These are phyloP conservation scores for Nephrocerus scutellatus DNA, from an alignment of 2,888 invertebrate species.

Conservation along the genomic window DNA sequence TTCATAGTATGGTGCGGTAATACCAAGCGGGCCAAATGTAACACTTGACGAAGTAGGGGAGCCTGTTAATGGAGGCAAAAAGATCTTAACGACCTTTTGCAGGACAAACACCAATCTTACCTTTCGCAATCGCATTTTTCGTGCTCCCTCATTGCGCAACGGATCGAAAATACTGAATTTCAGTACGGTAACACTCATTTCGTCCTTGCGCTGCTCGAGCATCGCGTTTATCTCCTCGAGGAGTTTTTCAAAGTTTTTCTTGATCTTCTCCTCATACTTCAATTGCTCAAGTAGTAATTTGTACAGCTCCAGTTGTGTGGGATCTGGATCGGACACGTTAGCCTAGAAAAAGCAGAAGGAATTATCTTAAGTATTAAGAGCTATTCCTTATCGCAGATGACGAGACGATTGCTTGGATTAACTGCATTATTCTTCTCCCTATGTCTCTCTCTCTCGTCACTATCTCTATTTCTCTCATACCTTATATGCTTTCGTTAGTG, in stretches of 20 bases:
- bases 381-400: too few relatives aligned
- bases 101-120: too few relatives aligned
- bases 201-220: slow-evolving; percentile 47
- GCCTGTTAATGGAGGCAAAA: too few relatives aligned
- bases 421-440: too few relatives aligned
- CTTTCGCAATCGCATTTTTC: slow-evolving; percentile 48
- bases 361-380: slow-evolving; percentile 2
- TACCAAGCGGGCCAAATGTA: too few relatives aligned
- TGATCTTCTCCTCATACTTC: slow-evolving; percentile 54
- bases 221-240: slow-evolving; percentile 46
- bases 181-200: slow-evolving; percentile 50
- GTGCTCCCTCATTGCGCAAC: slow-evolving; percentile 51
- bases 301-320: slow-evolving; percentile 59
- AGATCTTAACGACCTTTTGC: too few relatives aligned
- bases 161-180: slow-evolving; percentile 53
- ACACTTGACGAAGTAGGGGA: too few relatives aligned
- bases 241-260: slow-evolving; percentile 51
- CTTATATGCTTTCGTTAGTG: slow-evolving; percentile 59
- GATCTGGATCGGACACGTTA: slow-evolving; percentile 54
- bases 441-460: too few relatives aligned
- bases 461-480: too few relatives aligned
- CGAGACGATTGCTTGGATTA: too few relatives aligned
- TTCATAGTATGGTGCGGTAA: too few relatives aligned
- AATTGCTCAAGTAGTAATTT: slow-evolving; percentile 57
- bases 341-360: slow-evolving; percentile 47